Base-by-base conservation (phyloP, 1,140 invertebrate species). In the Drosophila kepulauana region DNA sequence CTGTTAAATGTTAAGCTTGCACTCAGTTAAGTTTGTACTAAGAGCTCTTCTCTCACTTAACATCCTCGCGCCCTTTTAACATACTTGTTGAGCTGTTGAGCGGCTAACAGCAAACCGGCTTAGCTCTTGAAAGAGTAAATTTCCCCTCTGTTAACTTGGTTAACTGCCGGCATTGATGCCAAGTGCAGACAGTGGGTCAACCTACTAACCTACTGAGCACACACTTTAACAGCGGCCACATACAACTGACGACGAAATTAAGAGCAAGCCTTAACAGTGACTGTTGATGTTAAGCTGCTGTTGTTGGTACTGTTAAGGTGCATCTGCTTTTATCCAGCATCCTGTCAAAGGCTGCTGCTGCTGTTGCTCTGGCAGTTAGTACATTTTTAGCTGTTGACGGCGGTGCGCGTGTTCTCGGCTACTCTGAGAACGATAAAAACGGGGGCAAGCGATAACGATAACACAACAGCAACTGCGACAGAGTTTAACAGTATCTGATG, bases 321-420 rank as follows among this genome's bases (percentile, higher is more conserved):
- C 49, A 46, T 67, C 52, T 61, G 28, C 28, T 35, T 46, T 30
- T 71, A 51, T 33, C 49, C 75, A 79, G 58, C 74, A 71, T 69
- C 57, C 73, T 46, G 51, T 2, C 20, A 25, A 25, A 0, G 5
- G 54, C 63, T 43, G 61, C 73, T 63, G 61, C 0, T 6, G 6
- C 15, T 6, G 28, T 56, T 62, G 56, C 64, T 65, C 5, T 2
- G 13, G 59, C 28, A 25, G 45, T 78, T 84, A 91, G 88, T 91
- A 88, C 81, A 81, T 73, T 82, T 84, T 84, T 65, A 91, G 79
- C 75, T 88, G 84, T 91, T 84, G 88, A 84, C 76, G 88, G 73
- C 80, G 80, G 72, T 56, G 81, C 66, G 82, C 72, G 88, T 59
- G 75, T 81, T 91, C 49, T 63, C 82, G 87, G 81, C 70, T 38